Evolutionary conservation across 2,797 vertebrate species (phyloP).

Genomic region (Rhinichthys osculus): DNA sequence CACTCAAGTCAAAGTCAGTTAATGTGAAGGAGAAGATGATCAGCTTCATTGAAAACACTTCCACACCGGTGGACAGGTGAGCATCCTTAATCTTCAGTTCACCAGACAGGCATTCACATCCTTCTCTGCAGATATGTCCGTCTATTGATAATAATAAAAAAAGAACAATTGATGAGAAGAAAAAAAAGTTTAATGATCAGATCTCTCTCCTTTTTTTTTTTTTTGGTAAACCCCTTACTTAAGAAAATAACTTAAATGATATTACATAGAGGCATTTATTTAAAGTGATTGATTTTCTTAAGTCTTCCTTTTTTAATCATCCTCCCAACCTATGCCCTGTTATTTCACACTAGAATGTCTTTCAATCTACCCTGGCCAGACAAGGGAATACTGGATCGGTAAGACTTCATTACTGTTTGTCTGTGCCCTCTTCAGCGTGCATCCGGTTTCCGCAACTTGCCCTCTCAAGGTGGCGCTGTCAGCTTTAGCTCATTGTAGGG

Average conservation of each 20-base stretch:
- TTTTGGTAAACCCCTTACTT: neutral
- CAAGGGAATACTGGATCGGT: slow-evolving; percentile 94
- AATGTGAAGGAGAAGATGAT: slow-evolving; percentile 99
- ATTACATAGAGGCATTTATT: neutral
- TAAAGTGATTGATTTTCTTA: neutral
- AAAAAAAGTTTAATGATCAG: neutral
- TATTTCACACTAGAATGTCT: slow-evolving; percentile 93
- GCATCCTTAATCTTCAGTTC: slow-evolving; percentile 45
- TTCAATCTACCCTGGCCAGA: slow-evolving; percentile 99
- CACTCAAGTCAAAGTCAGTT: slow-evolving; percentile 95
- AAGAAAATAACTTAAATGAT: neutral
- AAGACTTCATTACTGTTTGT: slow-evolving; percentile 78
- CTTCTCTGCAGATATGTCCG: neutral
- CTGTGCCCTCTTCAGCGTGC: slow-evolving; percentile 73
- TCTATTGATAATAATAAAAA: too few relatives aligned
- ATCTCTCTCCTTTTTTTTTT: neutral
- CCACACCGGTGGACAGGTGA: slow-evolving; percentile 96
- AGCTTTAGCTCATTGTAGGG: slow-evolving; percentile 28
- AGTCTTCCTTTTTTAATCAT: slow-evolving; percentile 60
- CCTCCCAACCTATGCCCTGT: slow-evolving; percentile 83
- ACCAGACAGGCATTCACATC: neutral
- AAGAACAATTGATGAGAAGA: neutral
- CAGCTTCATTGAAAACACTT: slow-evolving; percentile 98
- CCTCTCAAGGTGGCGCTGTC: slow-evolving; percentile 46
- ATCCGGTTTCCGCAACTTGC: slow-evolving; percentile 12